Percentiles rank a stretch among this genome's conserved stretches.
These are phyloP conservation scores for Hydrolagus affinis DNA, from an alignment of 2,113 vertebrate genomes.

Conservation along the genomic window DNA sequence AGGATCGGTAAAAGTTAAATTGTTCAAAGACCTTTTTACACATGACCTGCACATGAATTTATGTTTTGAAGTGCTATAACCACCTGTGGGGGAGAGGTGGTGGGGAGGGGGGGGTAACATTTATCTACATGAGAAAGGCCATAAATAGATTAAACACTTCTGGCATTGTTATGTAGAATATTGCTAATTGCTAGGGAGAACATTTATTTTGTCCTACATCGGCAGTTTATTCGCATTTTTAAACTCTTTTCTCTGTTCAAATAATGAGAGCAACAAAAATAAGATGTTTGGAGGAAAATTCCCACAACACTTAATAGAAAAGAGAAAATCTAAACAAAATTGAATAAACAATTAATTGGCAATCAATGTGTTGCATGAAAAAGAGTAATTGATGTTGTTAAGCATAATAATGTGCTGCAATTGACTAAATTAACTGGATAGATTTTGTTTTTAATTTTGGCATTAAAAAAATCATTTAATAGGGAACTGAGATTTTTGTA, in stretches of 20 bases:
- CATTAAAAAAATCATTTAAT: conserved; percentile 9
- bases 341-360: too few relatives aligned
- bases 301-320: neutral
- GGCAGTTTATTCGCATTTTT: too few relatives aligned
- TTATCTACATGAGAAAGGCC: neutral
- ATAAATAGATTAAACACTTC: neutral
- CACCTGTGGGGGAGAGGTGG: neutral
- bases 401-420: neutral
- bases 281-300: neutral
- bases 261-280: neutral
- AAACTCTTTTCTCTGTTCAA: neutral
- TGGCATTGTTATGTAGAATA: neutral
- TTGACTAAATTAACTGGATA: neutral
- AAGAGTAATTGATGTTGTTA: neutral
- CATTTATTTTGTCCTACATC: neutral
- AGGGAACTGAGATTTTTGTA: neutral
- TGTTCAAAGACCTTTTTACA: conserved; percentile 1
- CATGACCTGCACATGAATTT: neutral
- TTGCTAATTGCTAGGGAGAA: conserved; percentile 4
- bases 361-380: neutral
- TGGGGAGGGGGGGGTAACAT: too few relatives aligned
- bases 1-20: neutral
- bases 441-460: neutral
- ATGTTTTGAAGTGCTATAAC: neutral
- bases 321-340: neutral